Conservation (phyloP, 92 coral and sea anemone genomes). For the Zoanthus solanderi region DNA sequence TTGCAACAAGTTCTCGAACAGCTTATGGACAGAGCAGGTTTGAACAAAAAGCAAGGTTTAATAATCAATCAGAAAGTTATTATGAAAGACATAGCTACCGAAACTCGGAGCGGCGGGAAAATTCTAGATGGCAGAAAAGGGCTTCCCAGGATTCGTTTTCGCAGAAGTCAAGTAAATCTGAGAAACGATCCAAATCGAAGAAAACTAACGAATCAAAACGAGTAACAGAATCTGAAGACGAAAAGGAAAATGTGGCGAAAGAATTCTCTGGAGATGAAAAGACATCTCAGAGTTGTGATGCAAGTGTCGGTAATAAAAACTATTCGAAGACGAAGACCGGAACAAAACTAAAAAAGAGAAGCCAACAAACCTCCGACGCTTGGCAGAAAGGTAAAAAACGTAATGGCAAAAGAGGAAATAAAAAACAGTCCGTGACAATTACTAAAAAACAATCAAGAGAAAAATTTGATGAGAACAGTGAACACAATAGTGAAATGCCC, state of each 20-base stretch:
- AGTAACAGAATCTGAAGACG: background rate
- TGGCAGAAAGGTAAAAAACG: conserved; percentile 35
- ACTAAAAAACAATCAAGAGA: background rate
- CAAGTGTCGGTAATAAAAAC: background rate
- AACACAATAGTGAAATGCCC: background rate
- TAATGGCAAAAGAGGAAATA: conserved; percentile 18
- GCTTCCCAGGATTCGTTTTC: background rate
- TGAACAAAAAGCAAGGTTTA: conserved; percentile 5
- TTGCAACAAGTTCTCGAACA: conserved; percentile 5
- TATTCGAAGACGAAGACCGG: background rate
- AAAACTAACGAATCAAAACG: conserved; percentile 3
- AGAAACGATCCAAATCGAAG: conserved; percentile 4
- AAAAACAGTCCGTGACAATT: background rate
- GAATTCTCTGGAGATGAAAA: background rate
- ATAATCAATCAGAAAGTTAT: background rate
- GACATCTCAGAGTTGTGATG: background rate
- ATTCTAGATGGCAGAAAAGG: background rate
- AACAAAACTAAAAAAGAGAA: conserved; percentile 28
- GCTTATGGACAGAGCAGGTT: conserved; percentile 12
- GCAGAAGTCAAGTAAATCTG: background rate
- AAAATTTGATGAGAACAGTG: background rate
- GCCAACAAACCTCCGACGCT: conserved; percentile 17
- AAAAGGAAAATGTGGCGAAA: conserved; percentile 20
- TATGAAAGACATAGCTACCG: background rate
- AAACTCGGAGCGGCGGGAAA: conserved; percentile 8